Percentiles rank a stretch among this genome's conserved stretches.
phyloP scores from a whole-genome alignment of 2,797 vertebrate species.

The Fistularia tabacaria region DNA sequence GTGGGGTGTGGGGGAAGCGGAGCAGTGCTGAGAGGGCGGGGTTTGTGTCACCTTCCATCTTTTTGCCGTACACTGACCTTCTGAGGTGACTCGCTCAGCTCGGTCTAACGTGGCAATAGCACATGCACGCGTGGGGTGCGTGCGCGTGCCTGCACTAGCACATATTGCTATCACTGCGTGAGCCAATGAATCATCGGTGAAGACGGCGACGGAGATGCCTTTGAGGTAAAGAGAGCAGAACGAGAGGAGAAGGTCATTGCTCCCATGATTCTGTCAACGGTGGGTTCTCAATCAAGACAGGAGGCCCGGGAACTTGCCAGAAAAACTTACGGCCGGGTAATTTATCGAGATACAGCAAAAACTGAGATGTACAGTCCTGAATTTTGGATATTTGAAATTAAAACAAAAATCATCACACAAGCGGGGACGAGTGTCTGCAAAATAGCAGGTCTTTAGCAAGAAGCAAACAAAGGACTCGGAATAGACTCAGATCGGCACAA shows the following conservation, averaged over 20 bases:
- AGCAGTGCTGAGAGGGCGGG: not conserved
- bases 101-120: conserved; percentile 2
- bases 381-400: too few relatives aligned
- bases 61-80: conserved; percentile 56
- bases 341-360: not conserved
- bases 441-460: too few relatives aligned
- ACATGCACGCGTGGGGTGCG: conserved; percentile 6
- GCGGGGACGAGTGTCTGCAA: too few relatives aligned
- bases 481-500: too few relatives aligned
- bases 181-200: conserved; percentile 45
- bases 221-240: conserved; percentile 28
- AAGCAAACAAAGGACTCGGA: too few relatives aligned
- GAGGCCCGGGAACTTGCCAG: not conserved
- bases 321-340: too few relatives aligned
- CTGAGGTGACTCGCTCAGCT: conserved; percentile 30
- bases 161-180: conserved; percentile 20
- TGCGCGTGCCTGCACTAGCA: conserved; percentile 9
- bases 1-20: not conserved
- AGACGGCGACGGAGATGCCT: conserved; percentile 32
- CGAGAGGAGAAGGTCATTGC: conserved; percentile 40
- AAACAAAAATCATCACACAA: too few relatives aligned
- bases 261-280: conserved; percentile 43
- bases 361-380: not conserved
- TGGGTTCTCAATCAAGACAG: conserved; percentile 40
- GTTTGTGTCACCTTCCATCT: conserved; percentile 59